phyloP scores from a whole-genome alignment of 2,797 vertebrate species.

The Tenualosa thibaudeaui region DNA sequence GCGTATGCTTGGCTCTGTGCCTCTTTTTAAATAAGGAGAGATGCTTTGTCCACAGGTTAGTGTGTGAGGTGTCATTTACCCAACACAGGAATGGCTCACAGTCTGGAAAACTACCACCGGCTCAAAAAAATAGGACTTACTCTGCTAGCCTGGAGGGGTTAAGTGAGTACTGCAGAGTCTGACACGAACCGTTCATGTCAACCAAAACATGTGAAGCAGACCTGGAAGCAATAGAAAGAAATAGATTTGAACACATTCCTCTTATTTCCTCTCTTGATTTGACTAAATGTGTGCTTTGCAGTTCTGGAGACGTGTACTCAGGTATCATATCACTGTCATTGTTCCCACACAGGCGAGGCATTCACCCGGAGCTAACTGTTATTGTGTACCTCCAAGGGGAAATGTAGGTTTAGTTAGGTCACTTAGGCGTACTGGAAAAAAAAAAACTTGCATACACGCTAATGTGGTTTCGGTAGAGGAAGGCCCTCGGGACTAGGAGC shows the following conservation, averaged over 20 bases:
- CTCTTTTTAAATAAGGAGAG: neutral
- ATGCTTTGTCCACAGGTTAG: neutral
- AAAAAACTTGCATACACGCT: neutral
- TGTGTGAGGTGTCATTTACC: neutral
- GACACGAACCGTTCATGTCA: neutral
- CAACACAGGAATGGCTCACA: neutral
- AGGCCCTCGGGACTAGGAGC: neutral
- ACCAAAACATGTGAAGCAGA: neutral
- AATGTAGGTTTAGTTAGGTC: neutral
- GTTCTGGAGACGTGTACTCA: neutral
- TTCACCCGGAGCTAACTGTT: conserved; percentile 8
- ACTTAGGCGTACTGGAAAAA: neutral
- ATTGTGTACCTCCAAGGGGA: neutral
- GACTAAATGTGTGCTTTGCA: neutral
- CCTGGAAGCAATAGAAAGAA: neutral
- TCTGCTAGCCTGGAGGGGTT: neutral
- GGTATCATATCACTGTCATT: neutral
- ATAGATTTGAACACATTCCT: neutral
- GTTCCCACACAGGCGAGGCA: neutral
- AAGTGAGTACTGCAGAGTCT: neutral
- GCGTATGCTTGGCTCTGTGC: neutral
- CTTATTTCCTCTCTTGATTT: neutral
- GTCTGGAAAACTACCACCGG: neutral
- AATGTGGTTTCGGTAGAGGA: neutral
- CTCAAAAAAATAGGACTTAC: neutral